Conservation (phyloP, 2,113 vertebrate genomes). For the Leucoraja erinaceus region DNA sequence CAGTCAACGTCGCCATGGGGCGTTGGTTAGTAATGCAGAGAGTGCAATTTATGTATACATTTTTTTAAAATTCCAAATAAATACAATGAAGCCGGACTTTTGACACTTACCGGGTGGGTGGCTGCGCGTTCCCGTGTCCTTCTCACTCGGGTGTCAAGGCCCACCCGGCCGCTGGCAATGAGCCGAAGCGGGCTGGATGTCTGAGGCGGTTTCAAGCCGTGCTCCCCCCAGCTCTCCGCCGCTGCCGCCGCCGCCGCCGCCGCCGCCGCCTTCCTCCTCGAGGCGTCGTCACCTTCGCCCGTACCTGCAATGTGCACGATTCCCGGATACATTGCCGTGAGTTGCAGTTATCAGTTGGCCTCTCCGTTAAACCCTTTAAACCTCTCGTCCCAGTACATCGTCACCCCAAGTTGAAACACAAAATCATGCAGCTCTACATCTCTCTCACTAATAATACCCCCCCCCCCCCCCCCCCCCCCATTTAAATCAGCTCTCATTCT, state of each 20-base stretch:
- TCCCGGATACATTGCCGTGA: not conserved
- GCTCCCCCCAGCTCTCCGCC: not conserved
- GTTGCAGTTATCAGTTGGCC: not conserved
- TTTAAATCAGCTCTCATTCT: conserved; percentile 18
- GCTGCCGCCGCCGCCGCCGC: not conserved
- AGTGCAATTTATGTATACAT: not conserved
- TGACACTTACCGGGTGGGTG: not conserved
- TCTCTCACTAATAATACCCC: not conserved
- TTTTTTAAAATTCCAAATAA: not conserved
- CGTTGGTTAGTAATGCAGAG: not conserved
- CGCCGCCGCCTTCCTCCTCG: not conserved
- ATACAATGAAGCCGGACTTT: not conserved
- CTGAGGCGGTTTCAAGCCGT: not conserved
- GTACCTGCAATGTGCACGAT: conserved; percentile 9
- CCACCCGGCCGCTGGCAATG: not conserved
- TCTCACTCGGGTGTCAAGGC: conserved; percentile 23
- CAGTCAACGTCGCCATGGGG: not conserved
- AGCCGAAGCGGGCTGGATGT: not conserved
- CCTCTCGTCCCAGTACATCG: not conserved
- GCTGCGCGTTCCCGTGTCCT: not conserved
- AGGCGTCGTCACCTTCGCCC: conserved; percentile 13
- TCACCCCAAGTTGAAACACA: conserved; percentile 42
- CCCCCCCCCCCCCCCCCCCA: too few relatives aligned
- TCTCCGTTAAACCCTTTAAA: not conserved
- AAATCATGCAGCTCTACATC: conserved; percentile 25